Base-by-base conservation (phyloP, 1,140 invertebrate genomes). In the Chionoecetes opilio region DNA sequence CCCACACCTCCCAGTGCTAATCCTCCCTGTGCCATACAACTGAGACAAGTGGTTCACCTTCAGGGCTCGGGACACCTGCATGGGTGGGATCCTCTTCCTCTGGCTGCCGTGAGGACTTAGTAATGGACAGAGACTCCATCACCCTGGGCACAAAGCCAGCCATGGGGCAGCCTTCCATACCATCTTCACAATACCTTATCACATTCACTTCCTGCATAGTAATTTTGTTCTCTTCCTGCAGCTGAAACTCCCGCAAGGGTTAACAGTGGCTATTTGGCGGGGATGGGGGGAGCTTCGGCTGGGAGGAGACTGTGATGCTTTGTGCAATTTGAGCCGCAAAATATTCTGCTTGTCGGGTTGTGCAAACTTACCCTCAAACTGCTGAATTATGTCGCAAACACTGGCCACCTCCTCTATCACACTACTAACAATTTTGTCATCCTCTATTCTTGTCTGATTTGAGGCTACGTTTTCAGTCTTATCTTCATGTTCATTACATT, bases 331-430 rank as follows among this genome's bases (percentile, higher is more conserved):
- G 29, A 63, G 94, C 85, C 84, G 86, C 34, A 34, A 32, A 63
- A 82, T n/a, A 92, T n/a, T 95, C 32, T 34, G 82, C 46, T 92
- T 95, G 14, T 92, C 89, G 11, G 17, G 0, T 38, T 37, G 82
- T 14, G 46, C 89, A 84, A 95, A 75, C 63, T 84, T 91, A 84
- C 82, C 94, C 41, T 95, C 94, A 87, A 95, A 95, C 82, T 95
- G 75, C n/a, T 95, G 94, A 53, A 95, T 95, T 84, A 95, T 95
- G 41, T 95, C 94, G 34, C 94, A n/a, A 29, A 95, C 94, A 85
- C 94, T 95, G 34, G 94, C 94, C n/a, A 95, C 89, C 82, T 95
- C 89, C 41, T 95, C 90, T 34, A 92, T 46, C 31, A 92, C 94
- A 91, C 86, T 95, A 41, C 82, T 90, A 38, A 32, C 89, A 82